These are phyloP conservation scores for Oligia fasciuncula DNA, from an alignment of 2,888 invertebrate species.

Conservation along the genomic window DNA sequence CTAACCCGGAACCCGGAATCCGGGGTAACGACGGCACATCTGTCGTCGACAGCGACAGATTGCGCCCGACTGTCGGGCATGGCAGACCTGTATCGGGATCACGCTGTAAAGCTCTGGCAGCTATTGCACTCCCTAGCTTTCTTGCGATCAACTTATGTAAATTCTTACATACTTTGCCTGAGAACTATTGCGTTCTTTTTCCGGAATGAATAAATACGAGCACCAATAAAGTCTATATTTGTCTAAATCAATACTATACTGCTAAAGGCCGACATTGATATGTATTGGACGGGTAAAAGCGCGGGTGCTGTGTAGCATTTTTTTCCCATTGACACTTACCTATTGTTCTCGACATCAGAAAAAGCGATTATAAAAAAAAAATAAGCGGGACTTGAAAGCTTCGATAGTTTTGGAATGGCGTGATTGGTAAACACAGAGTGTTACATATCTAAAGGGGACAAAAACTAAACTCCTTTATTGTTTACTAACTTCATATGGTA, in stretches of 20 bases:
- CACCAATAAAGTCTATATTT: conserved; percentile 1
- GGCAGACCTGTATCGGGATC: conserved; percentile 39
- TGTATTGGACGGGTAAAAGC: conserved; percentile 10
- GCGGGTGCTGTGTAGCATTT: conserved; percentile 11
- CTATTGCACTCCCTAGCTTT: conserved; percentile 35
- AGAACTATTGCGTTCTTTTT: background rate
- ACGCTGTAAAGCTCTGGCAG: conserved; percentile 23
- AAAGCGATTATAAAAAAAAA: conserved; percentile 5
- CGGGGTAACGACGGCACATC: conserved; percentile 53
- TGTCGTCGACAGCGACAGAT: conserved; percentile 67
- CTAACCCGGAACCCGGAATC: conserved; percentile 1
- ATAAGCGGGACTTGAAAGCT: background rate
- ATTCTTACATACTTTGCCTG: conserved; percentile 16
- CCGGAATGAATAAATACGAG: conserved; percentile 7
- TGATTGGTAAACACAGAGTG: background rate
- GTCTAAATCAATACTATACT: background rate
- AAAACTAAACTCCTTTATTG: too few species aligned
- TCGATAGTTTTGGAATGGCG: background rate
- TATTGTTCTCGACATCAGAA: conserved; percentile 13
- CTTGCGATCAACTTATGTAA: conserved; percentile 20
- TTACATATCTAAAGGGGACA: background rate
- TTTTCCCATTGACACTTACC: conserved; percentile 14
- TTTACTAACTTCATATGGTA: background rate
- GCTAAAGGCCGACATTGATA: conserved; percentile 2
- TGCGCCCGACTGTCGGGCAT: conserved; percentile 45